Conservation (phyloP, 2,797 vertebrate genomes). For the Cetoscarus ocellatus region DNA sequence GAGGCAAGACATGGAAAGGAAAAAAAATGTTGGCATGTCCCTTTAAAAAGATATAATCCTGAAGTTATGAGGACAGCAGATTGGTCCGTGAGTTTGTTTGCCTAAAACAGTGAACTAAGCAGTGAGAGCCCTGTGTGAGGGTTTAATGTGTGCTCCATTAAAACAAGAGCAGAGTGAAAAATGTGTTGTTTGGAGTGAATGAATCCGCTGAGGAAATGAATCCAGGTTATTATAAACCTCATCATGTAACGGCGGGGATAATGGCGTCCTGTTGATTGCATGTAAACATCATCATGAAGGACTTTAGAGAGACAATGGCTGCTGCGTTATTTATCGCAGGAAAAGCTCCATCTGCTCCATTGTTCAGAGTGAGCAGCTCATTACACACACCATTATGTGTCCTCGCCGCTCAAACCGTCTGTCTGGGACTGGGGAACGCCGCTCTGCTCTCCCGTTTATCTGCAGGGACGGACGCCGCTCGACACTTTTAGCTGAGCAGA, state of each 20-base stretch:
- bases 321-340: background rate
- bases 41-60: too few relatives aligned
- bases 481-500: background rate
- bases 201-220: background rate
- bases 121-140: too few relatives aligned
- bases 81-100: too few relatives aligned
- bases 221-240: slow-evolving; percentile 1
- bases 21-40: too few relatives aligned
- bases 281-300: slow-evolving; percentile 27
- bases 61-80: too few relatives aligned
- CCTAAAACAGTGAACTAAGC: too few relatives aligned
- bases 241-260: slow-evolving; percentile 2
- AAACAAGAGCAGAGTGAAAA: too few relatives aligned
- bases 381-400: slow-evolving; percentile 23
- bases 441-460: slow-evolving; percentile 16
- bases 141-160: too few relatives aligned
- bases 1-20: too few relatives aligned
- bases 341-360: slow-evolving; percentile 45
- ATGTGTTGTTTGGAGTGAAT: too few relatives aligned
- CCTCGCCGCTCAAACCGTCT: background rate
- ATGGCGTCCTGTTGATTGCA: background rate
- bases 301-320: slow-evolving; percentile 13
- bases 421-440: background rate
- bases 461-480: background rate
- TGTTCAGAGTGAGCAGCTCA: slow-evolving; percentile 23